Percentiles rank a stretch among this genome's conserved stretches.
Conservation (phyloP, 2,888 invertebrate species). For the Blastobasis lacticolella region DNA sequence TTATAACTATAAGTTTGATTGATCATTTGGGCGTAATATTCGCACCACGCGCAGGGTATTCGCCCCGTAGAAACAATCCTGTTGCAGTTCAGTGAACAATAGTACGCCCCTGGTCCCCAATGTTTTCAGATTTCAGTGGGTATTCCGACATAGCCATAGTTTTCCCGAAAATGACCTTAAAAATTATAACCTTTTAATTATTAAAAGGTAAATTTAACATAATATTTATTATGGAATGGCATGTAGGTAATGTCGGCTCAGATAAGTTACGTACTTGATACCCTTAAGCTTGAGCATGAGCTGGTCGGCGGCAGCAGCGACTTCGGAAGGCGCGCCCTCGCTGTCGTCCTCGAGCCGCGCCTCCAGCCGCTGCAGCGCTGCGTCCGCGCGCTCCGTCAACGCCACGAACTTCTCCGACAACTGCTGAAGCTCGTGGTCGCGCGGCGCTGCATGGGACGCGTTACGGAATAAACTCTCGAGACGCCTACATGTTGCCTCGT, state of each 20-base stretch:
- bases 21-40: too few relatives aligned
- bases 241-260: background rate
- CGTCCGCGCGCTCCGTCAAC: constrained; percentile 59
- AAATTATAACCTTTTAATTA: too few relatives aligned
- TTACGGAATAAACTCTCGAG: constrained; percentile 56
- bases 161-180: too few relatives aligned
- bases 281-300: constrained; percentile 46
- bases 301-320: constrained; percentile 47
- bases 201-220: too few relatives aligned
- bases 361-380: constrained; percentile 56
- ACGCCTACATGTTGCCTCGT: constrained; percentile 50
- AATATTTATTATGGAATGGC: too few relatives aligned
- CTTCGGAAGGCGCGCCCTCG: constrained; percentile 42
- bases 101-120: too few relatives aligned
- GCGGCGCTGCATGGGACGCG: constrained; percentile 44
- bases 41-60: too few relatives aligned
- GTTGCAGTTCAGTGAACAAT: too few relatives aligned
- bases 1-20: too few relatives aligned
- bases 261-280: constrained; percentile 36
- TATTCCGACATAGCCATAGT: too few relatives aligned
- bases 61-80: too few relatives aligned
- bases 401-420: constrained; percentile 64
- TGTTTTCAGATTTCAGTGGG: too few relatives aligned
- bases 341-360: constrained; percentile 39
- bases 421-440: constrained; percentile 56